Percentiles rank a stretch among this genome's conserved stretches.
phyloP scores from a whole-genome alignment of 2,888 invertebrate species.

The Hedya salicella region DNA sequence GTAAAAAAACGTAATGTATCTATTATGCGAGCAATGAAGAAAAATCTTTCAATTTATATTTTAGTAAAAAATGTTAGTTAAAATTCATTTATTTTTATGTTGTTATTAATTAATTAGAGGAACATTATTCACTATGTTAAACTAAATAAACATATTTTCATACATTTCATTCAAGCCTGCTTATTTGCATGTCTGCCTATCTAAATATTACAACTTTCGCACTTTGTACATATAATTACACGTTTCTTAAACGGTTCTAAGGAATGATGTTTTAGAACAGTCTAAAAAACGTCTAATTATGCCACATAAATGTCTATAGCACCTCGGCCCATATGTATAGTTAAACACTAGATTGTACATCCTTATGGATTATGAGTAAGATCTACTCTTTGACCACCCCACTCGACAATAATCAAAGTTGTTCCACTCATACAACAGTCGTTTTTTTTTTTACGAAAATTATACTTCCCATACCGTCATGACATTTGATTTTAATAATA shows the following conservation, averaged over 20 bases:
- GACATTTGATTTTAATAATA: no score
- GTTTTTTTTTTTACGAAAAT: no score
- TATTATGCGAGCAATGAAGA: slow-evolving; percentile 6
- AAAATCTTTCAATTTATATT: neutral
- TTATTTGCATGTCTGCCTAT: neutral
- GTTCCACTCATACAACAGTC: no score
- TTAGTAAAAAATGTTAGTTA: neutral
- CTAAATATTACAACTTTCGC: neutral
- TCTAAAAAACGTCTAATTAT: neutral
- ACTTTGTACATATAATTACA: neutral
- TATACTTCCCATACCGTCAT: no score
- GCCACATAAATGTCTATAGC: slow-evolving; percentile 10
- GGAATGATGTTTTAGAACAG: neutral
- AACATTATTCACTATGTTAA: slow-evolving; percentile 33
- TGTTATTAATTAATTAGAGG: slow-evolving; percentile 19
- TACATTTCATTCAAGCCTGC: slow-evolving; percentile 16
- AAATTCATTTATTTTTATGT: neutral
- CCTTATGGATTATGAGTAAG: neutral
- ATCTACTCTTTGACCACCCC: neutral
- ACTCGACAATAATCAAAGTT: no score
- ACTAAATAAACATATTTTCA: slow-evolving; percentile 29
- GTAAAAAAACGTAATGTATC: neutral
- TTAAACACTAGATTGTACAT: slow-evolving; percentile 13
- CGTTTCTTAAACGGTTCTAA: neutral
- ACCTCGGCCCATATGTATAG: slow-evolving; percentile 16